Conservation (phyloP, 2,797 vertebrate genomes). For the Chrysocyon brachyurus region DNA sequence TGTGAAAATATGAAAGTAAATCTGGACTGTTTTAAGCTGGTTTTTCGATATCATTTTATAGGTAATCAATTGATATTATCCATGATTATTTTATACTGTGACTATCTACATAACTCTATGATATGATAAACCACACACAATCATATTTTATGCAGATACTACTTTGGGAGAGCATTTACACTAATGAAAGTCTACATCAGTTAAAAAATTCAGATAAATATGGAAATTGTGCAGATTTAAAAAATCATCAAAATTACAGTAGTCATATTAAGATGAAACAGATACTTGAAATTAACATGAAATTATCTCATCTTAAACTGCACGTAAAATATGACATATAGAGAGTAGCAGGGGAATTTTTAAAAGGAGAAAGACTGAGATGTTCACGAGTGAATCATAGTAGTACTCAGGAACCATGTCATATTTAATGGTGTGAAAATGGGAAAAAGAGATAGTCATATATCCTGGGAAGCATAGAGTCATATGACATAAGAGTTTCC, state of each 20-base stretch:
- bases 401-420: constrained; percentile 59
- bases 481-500: not conserved
- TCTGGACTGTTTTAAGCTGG: not conserved
- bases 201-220: constrained; percentile 71
- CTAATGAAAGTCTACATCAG: constrained; percentile 70
- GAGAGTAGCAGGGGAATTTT: constrained; percentile 64
- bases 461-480: constrained; percentile 9
- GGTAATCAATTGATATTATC: not conserved
- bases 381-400: constrained; percentile 44
- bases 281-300: constrained; percentile 75
- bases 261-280: constrained; percentile 66
- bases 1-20: not conserved
- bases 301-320: constrained; percentile 49
- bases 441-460: constrained; percentile 46
- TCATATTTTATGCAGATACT: constrained; percentile 64
- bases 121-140: not conserved
- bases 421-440: constrained; percentile 69
- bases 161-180: constrained; percentile 47
- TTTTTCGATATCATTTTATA: constrained; percentile 10
- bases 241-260: constrained; percentile 71
- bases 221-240: constrained; percentile 60
- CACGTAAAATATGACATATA: constrained; percentile 55
- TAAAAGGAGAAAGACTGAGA: constrained; percentile 51
- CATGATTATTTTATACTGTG: not conserved
- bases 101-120: not conserved